Percentiles rank a stretch among this genome's conserved stretches.
Evolutionary conservation across 2,888 invertebrate species (phyloP).

Genomic region (Plebejus argus): DNA sequence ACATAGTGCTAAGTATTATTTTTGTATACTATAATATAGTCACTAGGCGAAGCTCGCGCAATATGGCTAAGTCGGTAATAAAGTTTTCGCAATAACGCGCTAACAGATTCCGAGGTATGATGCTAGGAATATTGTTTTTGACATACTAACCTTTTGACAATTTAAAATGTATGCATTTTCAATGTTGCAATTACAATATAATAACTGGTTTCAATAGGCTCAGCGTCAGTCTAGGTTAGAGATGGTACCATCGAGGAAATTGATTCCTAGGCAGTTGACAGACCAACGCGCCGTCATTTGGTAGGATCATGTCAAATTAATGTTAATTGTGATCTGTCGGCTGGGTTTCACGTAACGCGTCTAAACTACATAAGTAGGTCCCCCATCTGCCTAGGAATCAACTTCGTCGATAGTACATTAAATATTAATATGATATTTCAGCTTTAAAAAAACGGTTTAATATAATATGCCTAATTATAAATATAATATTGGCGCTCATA

Average conservation of each 20-base stretch:
- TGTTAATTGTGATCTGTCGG: too few species aligned
- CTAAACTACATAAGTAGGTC: too few species aligned
- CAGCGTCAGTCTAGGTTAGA: not conserved
- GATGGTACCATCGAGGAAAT: too few species aligned
- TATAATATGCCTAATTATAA: too few species aligned
- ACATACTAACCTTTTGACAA: slow-evolving; percentile 12
- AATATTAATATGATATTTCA: too few species aligned
- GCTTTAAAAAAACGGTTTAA: too few species aligned
- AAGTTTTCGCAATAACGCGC: slow-evolving; percentile 6
- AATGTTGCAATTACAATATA: slow-evolving; percentile 1
- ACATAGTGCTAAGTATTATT: not conserved
- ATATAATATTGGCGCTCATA: too few species aligned
- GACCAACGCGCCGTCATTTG: not conserved
- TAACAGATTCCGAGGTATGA: not conserved
- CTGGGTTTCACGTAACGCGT: too few species aligned
- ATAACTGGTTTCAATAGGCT: not conserved
- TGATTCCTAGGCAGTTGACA: too few species aligned
- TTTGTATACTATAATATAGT: not conserved
- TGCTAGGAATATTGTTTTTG: slow-evolving; percentile 15
- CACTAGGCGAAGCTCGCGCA: not conserved
- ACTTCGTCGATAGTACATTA: too few species aligned
- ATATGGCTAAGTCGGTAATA: not conserved
- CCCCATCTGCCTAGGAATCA: too few species aligned
- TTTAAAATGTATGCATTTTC: slow-evolving; percentile 10
- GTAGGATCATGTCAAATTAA: too few species aligned